These are phyloP conservation scores for Crenuchus spilurus DNA, from an alignment of 2,797 vertebrate genomes.

Conservation along the genomic window DNA sequence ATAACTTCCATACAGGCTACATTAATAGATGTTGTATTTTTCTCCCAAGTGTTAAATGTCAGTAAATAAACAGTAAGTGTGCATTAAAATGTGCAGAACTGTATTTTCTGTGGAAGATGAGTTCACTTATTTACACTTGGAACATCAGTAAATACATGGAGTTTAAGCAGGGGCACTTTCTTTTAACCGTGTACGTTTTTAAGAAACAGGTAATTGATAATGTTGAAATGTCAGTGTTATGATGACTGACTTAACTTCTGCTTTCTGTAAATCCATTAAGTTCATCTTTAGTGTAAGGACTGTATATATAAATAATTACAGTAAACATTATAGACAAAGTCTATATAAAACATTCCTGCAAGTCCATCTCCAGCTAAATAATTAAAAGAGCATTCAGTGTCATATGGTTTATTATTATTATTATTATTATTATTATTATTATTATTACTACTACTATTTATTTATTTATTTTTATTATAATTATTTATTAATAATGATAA, in stretches of 20 bases:
- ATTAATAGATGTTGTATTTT: no score
- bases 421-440: not conserved
- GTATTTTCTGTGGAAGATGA: no score
- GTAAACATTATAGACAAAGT: not conserved
- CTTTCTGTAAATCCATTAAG: not conserved
- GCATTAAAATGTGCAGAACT: no score
- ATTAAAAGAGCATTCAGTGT: not conserved
- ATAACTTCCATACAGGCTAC: no score
- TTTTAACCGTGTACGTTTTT: not conserved
- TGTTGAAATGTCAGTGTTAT: not conserved
- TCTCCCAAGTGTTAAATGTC: no score
- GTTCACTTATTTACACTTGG: no score
- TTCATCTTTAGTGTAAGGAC: not conserved
- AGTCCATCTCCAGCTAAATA: not conserved
- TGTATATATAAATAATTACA: not conserved
- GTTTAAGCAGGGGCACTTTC: no score
- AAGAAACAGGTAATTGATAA: not conserved
- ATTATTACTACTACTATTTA: no score
- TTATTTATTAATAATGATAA: no score
- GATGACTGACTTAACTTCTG: not conserved
- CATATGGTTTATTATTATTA: not conserved
- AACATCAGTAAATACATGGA: no score
- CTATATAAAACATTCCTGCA: not conserved
- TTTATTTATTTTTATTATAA: no score
- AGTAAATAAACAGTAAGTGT: no score